Conservation (phyloP, 2,113 vertebrate genomes). For the Sebastes schlegelii region DNA sequence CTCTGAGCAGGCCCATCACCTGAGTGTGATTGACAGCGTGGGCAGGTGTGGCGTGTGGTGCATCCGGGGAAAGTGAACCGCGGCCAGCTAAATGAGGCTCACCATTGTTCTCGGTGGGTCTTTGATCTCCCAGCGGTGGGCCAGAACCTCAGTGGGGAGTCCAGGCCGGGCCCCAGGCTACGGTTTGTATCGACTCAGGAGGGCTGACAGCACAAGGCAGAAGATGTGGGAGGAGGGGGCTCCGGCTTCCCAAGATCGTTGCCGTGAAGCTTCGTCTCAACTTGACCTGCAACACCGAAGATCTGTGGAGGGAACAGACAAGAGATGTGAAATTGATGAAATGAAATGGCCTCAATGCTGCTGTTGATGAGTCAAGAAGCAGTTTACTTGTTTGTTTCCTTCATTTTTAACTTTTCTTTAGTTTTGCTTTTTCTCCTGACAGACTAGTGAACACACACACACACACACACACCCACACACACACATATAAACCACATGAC, state of each 20-base stretch:
- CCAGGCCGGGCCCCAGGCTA: conserved; percentile 82
- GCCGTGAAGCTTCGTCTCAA: conserved; percentile 30
- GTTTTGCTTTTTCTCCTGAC: neutral
- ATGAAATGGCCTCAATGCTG: neutral
- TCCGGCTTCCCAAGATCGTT: conserved; percentile 38
- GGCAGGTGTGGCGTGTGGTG: conserved; percentile 88
- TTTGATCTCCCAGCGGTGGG: conserved; percentile 91
- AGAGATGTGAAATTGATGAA: conserved; percentile 20
- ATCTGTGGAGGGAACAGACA: conserved; percentile 5
- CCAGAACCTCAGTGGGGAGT: conserved; percentile 85
- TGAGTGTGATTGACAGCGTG: conserved; percentile 84
- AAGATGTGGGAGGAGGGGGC: conserved; percentile 43
- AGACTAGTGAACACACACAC: conserved; percentile 4
- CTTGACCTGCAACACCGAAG: conserved; percentile 40
- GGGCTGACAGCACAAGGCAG: conserved; percentile 63
- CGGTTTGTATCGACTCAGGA: conserved; percentile 78
- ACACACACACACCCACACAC: conserved; percentile 5
- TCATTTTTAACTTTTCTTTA: neutral
- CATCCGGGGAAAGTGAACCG: conserved; percentile 83
- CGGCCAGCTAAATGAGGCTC: conserved; percentile 80
- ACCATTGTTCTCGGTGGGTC: conserved; percentile 89
- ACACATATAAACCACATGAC: neutral
- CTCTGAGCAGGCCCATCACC: conserved; percentile 55
- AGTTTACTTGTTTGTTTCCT: neutral
- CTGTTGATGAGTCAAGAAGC: conserved; percentile 2